phyloP scores from a whole-genome alignment of 2,113 vertebrate species.

The Ciconia maguari region DNA sequence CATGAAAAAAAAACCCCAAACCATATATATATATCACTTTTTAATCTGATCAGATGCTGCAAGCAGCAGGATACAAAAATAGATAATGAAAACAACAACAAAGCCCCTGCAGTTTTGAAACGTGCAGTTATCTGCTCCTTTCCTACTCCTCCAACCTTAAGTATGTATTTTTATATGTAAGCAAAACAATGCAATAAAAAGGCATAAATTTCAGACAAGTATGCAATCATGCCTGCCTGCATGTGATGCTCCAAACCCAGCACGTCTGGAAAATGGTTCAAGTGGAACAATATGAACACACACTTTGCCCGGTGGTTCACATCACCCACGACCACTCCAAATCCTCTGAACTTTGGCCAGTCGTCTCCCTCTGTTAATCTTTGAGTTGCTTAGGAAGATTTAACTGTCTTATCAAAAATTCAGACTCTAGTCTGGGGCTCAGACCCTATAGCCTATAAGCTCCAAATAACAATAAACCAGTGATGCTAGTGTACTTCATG shows the following conservation, averaged over 20 bases:
- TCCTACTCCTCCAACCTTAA: background rate
- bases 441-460: background rate
- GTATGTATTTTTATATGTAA: background rate
- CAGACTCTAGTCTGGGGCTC: background rate
- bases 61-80: constrained; percentile 40
- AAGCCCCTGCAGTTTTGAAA: constrained; percentile 44
- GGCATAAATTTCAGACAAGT: background rate
- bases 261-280: background rate
- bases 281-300: background rate
- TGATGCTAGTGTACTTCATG: background rate
- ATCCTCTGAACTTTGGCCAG: constrained; percentile 11
- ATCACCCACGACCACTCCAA: background rate
- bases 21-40: background rate
- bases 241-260: background rate
- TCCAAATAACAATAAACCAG: background rate
- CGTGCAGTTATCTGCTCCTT: background rate
- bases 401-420: constrained; percentile 20
- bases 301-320: background rate
- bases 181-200: background rate
- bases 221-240: background rate
- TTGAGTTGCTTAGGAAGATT: constrained; percentile 8
- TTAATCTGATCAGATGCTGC: constrained; percentile 35
- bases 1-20: background rate
- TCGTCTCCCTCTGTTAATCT: background rate
- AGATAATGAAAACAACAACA: constrained; percentile 49